Conservation (phyloP, 2,113 vertebrate species). For the Rana temporaria region DNA sequence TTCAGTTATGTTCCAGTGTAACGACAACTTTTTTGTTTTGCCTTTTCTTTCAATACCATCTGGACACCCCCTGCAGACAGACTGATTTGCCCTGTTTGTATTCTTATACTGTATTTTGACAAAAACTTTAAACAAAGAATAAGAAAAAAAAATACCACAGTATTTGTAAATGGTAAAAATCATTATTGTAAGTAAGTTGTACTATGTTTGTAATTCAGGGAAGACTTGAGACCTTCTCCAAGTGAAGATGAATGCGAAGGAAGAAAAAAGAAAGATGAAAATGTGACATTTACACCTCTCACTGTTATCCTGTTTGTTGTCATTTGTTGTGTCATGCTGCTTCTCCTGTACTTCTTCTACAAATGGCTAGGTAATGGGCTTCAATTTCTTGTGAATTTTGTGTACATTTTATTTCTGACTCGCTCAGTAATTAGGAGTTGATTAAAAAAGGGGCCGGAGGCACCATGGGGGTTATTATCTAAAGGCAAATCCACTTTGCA, state of each 20-base stretch:
- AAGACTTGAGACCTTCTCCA: conserved; percentile 69
- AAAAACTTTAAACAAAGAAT: too few species aligned
- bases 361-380: conserved; percentile 83
- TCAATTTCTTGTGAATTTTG: background rate
- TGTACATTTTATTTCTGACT: background rate
- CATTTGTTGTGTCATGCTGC: conserved; percentile 88
- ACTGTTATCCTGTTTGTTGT: conserved; percentile 87
- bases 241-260: conserved; percentile 64
- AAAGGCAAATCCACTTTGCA: too few species aligned
- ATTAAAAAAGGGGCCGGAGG: too few species aligned
- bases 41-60: too few species aligned
- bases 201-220: conserved; percentile 66
- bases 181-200: background rate
- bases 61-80: too few species aligned
- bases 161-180: too few species aligned
- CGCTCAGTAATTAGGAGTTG: background rate
- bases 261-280: conserved; percentile 72
- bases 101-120: too few species aligned
- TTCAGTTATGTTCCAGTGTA: too few species aligned
- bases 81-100: too few species aligned
- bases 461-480: too few species aligned
- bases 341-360: conserved; percentile 96
- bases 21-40: too few species aligned
- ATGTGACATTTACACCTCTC: conserved; percentile 82
- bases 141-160: too few species aligned